Conservation (phyloP, 2,113 vertebrate species). For the Myxocyprinus asiaticus region DNA sequence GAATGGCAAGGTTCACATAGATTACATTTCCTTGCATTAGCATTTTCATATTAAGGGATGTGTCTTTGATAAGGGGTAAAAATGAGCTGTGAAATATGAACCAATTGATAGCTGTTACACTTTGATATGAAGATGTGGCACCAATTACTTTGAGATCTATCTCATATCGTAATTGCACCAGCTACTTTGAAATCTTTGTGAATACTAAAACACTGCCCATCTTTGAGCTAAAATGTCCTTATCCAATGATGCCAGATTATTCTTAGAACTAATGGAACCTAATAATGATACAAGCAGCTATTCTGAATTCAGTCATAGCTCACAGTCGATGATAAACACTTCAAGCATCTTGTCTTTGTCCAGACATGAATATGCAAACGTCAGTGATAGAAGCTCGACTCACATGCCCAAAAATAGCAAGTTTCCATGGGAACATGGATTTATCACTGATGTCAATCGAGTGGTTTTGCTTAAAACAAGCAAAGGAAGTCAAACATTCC, state of each 20-base stretch:
- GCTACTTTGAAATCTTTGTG: constrained; percentile 24
- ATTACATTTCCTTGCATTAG: background rate
- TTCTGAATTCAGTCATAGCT: background rate
- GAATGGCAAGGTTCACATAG: background rate
- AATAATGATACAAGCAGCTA: constrained; percentile 11
- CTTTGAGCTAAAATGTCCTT: constrained; percentile 9
- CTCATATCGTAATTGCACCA: background rate
- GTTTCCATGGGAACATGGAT: constrained; percentile 56
- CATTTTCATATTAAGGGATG: background rate
- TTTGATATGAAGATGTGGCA: constrained; percentile 23
- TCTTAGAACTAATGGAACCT: background rate
- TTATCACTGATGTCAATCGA: constrained; percentile 43
- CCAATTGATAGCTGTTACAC: background rate
- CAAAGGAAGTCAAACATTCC: constrained; percentile 31
- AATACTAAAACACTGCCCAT: background rate
- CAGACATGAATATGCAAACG: constrained; percentile 53
- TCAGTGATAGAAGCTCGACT: constrained; percentile 39
- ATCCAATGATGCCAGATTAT: background rate
- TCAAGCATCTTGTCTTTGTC: constrained; percentile 28
- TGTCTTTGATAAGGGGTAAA: background rate
- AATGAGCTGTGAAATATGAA: background rate
- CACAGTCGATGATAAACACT: constrained; percentile 19
- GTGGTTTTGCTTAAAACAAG: constrained; percentile 22
- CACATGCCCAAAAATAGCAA: constrained; percentile 52
- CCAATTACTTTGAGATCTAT: background rate